Percentiles rank a stretch among this genome's conserved stretches.
Conservation (phyloP, 2,888 invertebrate genomes). For the Cryptocheilus praepositus region DNA sequence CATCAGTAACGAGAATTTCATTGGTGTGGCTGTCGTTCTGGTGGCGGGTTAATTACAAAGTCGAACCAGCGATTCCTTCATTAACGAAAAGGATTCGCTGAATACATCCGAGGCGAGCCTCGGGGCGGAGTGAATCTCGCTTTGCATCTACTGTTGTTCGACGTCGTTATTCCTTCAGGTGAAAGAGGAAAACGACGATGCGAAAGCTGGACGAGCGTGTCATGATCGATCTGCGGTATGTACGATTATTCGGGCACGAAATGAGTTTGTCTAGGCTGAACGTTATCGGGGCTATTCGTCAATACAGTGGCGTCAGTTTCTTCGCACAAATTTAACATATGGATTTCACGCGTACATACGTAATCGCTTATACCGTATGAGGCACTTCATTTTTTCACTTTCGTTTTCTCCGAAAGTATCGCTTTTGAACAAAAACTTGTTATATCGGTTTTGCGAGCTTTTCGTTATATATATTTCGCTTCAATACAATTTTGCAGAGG, state of each 20-base stretch:
- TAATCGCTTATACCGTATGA: no score
- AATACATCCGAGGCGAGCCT: slow-evolving; percentile 32
- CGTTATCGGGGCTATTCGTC: not conserved
- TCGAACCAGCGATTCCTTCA: slow-evolving; percentile 67
- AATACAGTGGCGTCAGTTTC: slow-evolving; percentile 11
- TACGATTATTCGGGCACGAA: not conserved
- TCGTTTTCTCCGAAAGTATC: no score
- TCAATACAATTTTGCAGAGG: not conserved
- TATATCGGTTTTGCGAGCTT: no score
- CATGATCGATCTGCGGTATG: slow-evolving; percentile 1
- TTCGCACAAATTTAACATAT: not conserved
- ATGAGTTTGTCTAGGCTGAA: not conserved
- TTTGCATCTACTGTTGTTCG: slow-evolving; percentile 43
- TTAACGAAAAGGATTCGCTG: slow-evolving; percentile 61
- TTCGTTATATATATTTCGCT: no score
- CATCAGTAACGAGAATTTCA: slow-evolving; percentile 61
- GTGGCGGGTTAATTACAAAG: slow-evolving; percentile 67
- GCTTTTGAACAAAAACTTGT: no score
- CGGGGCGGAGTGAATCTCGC: slow-evolving; percentile 47
- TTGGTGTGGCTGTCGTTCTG: slow-evolving; percentile 55
- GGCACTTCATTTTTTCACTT: no score
- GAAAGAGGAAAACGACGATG: not conserved
- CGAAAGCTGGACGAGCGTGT: not conserved
- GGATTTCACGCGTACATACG: slow-evolving; percentile 9
- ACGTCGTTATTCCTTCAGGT: slow-evolving; percentile 16